Evolutionary conservation across 1,140 invertebrate genomes (phyloP).

Genomic region (Ridgeia piscesae): DNA sequence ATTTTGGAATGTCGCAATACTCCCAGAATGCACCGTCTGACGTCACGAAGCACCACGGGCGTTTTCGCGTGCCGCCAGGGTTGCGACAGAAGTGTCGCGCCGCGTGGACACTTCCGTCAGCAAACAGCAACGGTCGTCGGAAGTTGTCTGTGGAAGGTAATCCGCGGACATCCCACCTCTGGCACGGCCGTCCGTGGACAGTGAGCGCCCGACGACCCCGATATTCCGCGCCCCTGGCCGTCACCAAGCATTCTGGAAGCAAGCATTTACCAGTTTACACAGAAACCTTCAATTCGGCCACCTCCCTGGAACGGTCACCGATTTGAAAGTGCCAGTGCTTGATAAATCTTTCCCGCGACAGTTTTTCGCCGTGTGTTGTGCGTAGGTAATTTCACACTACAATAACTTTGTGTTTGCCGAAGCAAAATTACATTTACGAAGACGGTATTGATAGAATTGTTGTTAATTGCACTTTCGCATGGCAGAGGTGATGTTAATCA

Average conservation of each 20-base stretch:
- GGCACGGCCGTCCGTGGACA: not conserved
- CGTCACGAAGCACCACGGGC: conserved; percentile 64
- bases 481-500: too few species aligned
- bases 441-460: too few species aligned
- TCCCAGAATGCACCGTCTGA: conserved; percentile 53
- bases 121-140: not conserved
- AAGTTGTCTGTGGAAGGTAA: not conserved
- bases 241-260: not conserved
- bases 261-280: not conserved
- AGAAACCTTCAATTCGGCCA: not conserved
- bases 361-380: too few species aligned
- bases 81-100: conserved; percentile 63
- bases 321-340: too few species aligned
- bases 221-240: not conserved
- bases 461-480: too few species aligned
- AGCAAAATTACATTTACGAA: too few species aligned
- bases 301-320: not conserved
- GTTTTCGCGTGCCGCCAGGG: conserved; percentile 56
- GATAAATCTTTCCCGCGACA: too few species aligned
- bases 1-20: conserved; percentile 64
- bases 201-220: not conserved
- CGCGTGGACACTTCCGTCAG: not conserved
- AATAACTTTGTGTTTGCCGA: too few species aligned
- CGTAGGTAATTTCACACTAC: too few species aligned
- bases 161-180: not conserved